A percentile compares a stretch with the other conserved stretches of the same genome.
phyloP scores from a whole-genome alignment of 2,888 invertebrate genomes.

The Archips crataeganus region DNA sequence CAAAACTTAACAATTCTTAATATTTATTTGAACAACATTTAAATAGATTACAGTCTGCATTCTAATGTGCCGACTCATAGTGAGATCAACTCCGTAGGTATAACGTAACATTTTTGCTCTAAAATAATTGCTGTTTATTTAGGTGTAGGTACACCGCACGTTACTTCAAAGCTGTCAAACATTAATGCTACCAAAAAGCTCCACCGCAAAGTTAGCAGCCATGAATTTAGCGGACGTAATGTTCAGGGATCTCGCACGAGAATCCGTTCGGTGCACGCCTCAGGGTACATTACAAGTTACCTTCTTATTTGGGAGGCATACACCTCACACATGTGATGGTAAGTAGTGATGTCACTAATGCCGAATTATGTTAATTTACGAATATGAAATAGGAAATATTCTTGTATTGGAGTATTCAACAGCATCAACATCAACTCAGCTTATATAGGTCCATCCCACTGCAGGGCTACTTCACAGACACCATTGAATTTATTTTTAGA shows the following conservation, averaged over 20 bases:
- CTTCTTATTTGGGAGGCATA: conserved; percentile 1
- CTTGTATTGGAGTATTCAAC: too few species aligned
- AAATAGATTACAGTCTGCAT: too few species aligned
- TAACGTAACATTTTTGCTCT: neutral
- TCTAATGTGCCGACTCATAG: neutral
- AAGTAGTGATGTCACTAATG: neutral
- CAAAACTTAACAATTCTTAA: neutral
- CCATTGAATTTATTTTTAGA: too few species aligned
- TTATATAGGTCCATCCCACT: too few species aligned
- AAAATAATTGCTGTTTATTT: conserved; percentile 8
- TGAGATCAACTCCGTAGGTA: too few species aligned
- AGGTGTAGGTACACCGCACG: neutral
- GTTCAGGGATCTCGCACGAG: conserved; percentile 14
- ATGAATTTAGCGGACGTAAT: conserved; percentile 14
- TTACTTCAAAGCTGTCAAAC: conserved; percentile 23
- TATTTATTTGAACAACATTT: neutral
- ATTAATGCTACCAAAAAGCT: conserved; percentile 14
- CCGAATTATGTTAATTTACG: too few species aligned
- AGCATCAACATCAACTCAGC: too few species aligned
- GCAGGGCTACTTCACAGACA: too few species aligned
- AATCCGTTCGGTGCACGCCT: conserved; percentile 21
- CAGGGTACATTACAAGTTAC: neutral
- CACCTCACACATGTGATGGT: neutral
- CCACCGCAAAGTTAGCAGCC: conserved; percentile 8
- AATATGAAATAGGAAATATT: too few species aligned